Percentiles rank a stretch among this genome's conserved stretches.
These are phyloP conservation scores for Cordilura impudica DNA, from an alignment of 2,888 invertebrate species.

Conservation along the genomic window DNA sequence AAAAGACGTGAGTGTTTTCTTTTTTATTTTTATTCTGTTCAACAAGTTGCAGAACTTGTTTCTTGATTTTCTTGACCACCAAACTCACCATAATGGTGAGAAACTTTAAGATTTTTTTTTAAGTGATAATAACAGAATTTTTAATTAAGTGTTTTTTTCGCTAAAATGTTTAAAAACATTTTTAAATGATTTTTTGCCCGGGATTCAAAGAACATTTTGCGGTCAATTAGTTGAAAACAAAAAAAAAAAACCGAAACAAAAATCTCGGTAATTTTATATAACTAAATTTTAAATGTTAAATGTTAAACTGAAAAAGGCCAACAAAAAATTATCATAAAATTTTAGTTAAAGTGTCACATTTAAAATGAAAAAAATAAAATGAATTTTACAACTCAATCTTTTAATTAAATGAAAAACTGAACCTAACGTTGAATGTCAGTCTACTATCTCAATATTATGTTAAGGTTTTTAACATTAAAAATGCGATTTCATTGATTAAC, in stretches of 20 bases:
- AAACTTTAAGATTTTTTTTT: slow-evolving; percentile 33
- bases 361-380: slow-evolving; percentile 32
- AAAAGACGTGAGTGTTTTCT: background rate
- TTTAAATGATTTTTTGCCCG: slow-evolving; percentile 1
- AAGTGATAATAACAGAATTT: slow-evolving; percentile 59
- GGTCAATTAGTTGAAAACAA: background rate
- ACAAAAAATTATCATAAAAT: slow-evolving; percentile 46
- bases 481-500: slow-evolving; percentile 64
- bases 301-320: slow-evolving; percentile 9
- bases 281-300: slow-evolving; percentile 59
- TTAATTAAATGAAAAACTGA: background rate
- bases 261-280: slow-evolving; percentile 33
- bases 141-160: slow-evolving; percentile 54
- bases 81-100: slow-evolving; percentile 36
- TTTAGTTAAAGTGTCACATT: slow-evolving; percentile 51
- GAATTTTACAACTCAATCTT: slow-evolving; percentile 53
- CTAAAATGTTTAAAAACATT: slow-evolving; percentile 10
- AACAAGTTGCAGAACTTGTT: slow-evolving; percentile 51
- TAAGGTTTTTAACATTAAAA: slow-evolving; percentile 60
- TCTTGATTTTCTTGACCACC: background rate
- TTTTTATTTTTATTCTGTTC: background rate
- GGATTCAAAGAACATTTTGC: background rate
- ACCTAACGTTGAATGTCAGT: slow-evolving; percentile 41
- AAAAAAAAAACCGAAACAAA: background rate
- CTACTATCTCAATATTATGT: slow-evolving; percentile 54